phyloP scores from a whole-genome alignment of 2,113 vertebrate genomes.

The zebrafish (Danio rerio) region DNA sequence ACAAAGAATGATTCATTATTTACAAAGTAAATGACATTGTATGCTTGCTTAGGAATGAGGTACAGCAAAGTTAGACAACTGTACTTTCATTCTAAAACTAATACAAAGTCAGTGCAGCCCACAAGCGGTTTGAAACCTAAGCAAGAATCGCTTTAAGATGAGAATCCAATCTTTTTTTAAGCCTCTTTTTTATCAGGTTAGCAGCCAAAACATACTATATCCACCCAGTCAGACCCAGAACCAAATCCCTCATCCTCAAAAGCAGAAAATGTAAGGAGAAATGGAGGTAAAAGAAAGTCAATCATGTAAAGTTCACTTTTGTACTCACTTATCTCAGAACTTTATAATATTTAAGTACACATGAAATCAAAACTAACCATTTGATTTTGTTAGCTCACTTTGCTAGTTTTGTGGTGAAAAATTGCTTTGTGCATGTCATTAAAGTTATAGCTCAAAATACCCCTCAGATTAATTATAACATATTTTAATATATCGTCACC shows the following conservation, averaged over 20 bases:
- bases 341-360: too few relatives aligned
- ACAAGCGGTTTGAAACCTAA: background rate
- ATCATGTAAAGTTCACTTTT: too few relatives aligned
- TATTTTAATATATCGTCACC: too few relatives aligned
- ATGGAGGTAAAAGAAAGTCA: too few relatives aligned
- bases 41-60: background rate
- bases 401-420: too few relatives aligned
- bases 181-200: background rate
- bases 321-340: too few relatives aligned
- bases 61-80: background rate
- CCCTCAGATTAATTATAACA: too few relatives aligned
- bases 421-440: too few relatives aligned
- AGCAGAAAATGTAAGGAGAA: background rate
- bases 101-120: background rate
- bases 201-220: background rate
- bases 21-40: background rate
- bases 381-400: too few relatives aligned
- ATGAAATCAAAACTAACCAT: too few relatives aligned
- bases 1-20: background rate
- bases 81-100: background rate
- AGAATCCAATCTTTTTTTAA: background rate
- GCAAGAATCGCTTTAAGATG: background rate
- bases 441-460: too few relatives aligned
- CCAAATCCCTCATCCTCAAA: background rate
- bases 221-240: background rate